A percentile compares a stretch with the other conserved stretches of the same genome.
These are phyloP conservation scores for Saccostrea cuccullata DNA, from an alignment of 1,140 invertebrate species.

Conservation along the genomic window DNA sequence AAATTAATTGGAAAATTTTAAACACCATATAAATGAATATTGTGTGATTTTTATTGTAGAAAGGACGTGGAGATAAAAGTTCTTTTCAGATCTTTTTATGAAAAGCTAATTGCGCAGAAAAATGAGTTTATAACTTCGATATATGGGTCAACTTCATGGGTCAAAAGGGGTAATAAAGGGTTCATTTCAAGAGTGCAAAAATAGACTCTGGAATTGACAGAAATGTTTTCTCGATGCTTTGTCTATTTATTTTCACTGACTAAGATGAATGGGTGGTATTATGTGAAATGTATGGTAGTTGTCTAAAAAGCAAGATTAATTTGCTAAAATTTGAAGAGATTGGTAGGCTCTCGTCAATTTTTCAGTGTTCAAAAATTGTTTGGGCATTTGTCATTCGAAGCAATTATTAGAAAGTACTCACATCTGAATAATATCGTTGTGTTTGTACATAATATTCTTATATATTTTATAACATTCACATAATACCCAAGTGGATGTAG, in stretches of 20 bases:
- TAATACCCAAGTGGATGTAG: too few relatives aligned
- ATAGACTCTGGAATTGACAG: constrained; percentile 1
- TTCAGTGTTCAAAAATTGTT: too few relatives aligned
- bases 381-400: too few relatives aligned
- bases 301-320: background rate
- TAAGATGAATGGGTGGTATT: background rate
- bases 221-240: background rate
- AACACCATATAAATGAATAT: constrained; percentile 15
- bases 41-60: constrained; percentile 5
- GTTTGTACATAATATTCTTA: too few relatives aligned
- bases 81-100: background rate
- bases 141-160: background rate
- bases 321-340: background rate
- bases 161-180: background rate
- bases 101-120: constrained; percentile 31
- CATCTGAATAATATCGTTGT: too few relatives aligned
- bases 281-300: constrained; percentile 5
- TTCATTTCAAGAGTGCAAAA: constrained; percentile 6
- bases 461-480: too few relatives aligned
- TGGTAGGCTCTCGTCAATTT: background rate
- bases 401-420: too few relatives aligned
- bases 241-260: constrained; percentile 17
- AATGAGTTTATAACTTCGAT: constrained; percentile 23
- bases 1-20: constrained; percentile 13
- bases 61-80: background rate